Evolutionary conservation across 2,888 invertebrate species (phyloP).

Genomic region (Argynnis bischoffii): DNA sequence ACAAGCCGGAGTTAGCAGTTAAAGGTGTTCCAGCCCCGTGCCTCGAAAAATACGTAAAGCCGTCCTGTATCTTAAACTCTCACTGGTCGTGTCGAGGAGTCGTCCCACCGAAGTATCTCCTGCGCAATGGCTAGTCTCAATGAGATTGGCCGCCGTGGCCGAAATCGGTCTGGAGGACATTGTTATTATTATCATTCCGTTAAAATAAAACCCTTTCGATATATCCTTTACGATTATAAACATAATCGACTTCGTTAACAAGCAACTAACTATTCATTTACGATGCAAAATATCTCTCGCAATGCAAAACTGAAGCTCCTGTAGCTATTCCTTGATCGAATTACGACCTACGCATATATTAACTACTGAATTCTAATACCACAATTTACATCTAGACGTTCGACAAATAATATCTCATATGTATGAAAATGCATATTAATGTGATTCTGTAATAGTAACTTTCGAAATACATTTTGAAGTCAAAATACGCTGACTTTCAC

Average conservation of each 20-base stretch:
- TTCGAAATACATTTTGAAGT: neutral
- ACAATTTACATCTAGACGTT: conserved; percentile 27
- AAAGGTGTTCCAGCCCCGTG: too few species aligned
- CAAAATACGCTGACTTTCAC: conserved; percentile 20
- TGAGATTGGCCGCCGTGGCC: too few species aligned
- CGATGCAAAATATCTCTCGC: conserved; percentile 34
- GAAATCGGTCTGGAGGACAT: too few species aligned
- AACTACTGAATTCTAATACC: conserved; percentile 27
- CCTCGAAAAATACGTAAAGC: too few species aligned
- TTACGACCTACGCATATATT: conserved; percentile 31
- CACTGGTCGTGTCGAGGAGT: too few species aligned
- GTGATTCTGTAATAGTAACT: conserved; percentile 2
- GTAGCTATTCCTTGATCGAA: conserved; percentile 34
- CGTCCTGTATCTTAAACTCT: too few species aligned
- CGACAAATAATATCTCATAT: conserved; percentile 28
- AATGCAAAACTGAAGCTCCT: conserved; percentile 37
- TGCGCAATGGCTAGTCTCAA: too few species aligned
- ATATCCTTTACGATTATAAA: conserved; percentile 13
- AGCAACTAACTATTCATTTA: conserved; percentile 23
- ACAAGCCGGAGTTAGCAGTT: too few species aligned
- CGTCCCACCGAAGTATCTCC: too few species aligned
- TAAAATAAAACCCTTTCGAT: neutral
- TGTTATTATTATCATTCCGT: neutral
- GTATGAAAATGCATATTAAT: conserved; percentile 22
- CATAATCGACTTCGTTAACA: conserved; percentile 31